Evolutionary conservation across 2,113 vertebrate species (phyloP), one percentile per base, ranked within the genome.

Genomic region (Gymnarchus niloticus): DNA sequence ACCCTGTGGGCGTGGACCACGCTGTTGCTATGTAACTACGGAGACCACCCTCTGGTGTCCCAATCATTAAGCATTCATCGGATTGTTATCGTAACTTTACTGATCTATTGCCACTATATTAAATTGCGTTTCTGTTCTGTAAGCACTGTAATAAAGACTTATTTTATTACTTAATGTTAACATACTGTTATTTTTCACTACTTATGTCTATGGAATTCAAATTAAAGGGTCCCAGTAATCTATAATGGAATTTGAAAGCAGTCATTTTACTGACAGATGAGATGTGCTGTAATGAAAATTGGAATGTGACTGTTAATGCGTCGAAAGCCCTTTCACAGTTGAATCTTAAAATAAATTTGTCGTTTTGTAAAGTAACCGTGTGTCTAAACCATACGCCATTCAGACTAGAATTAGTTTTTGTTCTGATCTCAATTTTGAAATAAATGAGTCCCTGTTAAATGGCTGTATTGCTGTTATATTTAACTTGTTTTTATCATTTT

Each of bases 1-100:
- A 87, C 41, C 91, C 92, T 21, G 87, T 91, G 81, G 14, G 59
- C 4, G 7, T 25, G 25, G 28, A 82, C 10, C 49, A 84, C 41
- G 56, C 87, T 23, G 9, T 85, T 3, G 56, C 87, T 12, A 85
- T 89, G 82, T 92, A n/a, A 89, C 85, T 28, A 44, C n/a, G 1
- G 46, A 21, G 25, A 52, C 37, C 57, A 19, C 17, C 77, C 33
- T 52, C 51, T 52, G 51, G 7, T 12, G 14, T 1, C 51, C 7
- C 7, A 52, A 37, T 19, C 69, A 17, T 6, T 37, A 33, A 17
- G 56, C 9, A 2, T 3, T 57, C 56, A 57, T 21, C 23, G 56
- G 23, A 57, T 21, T 57, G 56, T 10, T 57, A 10, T 65, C 4
- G 23, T n/a, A 7, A 2, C 59, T n/a, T n/a, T 6, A n/a, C n/a